Base-by-base conservation (phyloP, 2,888 invertebrate genomes). In the Drosophila meridionalis region DNA sequence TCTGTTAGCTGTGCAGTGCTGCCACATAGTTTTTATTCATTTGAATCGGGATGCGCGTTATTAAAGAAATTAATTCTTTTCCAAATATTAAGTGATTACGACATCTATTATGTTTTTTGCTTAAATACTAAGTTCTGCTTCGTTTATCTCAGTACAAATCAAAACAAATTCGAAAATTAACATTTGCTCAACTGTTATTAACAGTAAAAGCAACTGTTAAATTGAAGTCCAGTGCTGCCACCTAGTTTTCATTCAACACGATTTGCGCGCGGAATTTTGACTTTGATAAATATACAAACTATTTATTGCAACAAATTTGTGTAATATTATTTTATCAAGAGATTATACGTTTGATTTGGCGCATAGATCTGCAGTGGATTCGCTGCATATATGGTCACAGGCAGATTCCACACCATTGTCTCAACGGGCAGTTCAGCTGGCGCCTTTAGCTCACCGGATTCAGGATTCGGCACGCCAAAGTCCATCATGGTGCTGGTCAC, bases 351-450 rank as follows among this genome's bases (percentile, higher is more conserved):
- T 55, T 92, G 92, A 59, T 84, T 91, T 84, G 96, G 95, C 86
- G 96, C 96, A 53, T 96, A 95, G 30, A 97, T 96, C 92, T 97
- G 96, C 78, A 95, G 94, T 0, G 98, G 98, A 77, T 97, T 95
- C 7, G 99, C 98, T 0, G 99, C 97, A 93, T 97, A 98, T 69
- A 99, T 95, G 90, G 97, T 97, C 62, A 99, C 96, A 0, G 99
- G 99, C 63, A 99, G 94, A 94, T 99, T 98, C 99, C 99, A 99
- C 14, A 98, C 96, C 98, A 99, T 99, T 0, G 99, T 99, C 93
- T 99, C 99, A 69, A 99, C 98, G 12, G 97, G 96, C 38, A 99
- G 94, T 78, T 96, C 96, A 3, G 96, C 94, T 0, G 99, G 98
- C 0, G 97, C 98, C 87, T 96, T 96, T 96, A 98, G 98, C 59